Conservation (phyloP, 1,140 invertebrate genomes). For the Platyscapa corneri region DNA sequence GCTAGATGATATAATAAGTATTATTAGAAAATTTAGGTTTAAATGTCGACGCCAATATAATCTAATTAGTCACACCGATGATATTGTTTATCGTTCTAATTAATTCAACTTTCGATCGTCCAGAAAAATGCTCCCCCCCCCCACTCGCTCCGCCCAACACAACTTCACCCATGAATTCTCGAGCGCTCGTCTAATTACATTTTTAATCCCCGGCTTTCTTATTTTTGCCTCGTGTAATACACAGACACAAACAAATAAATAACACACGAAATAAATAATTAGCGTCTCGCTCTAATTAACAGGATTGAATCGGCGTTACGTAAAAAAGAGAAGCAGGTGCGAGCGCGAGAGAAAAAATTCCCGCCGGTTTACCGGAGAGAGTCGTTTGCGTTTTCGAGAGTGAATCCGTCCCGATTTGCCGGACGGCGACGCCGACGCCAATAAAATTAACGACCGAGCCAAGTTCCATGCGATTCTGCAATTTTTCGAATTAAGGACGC, state of each 20-base stretch:
- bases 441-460: neutral
- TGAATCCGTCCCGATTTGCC: neutral
- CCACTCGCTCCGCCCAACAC: neutral
- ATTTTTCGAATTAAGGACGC: too few species aligned
- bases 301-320: conserved; percentile 5
- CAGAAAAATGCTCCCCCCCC: neutral
- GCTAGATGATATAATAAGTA: neutral
- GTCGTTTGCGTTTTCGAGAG: conserved; percentile 5
- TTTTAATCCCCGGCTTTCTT: neutral
- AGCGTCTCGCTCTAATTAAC: too few species aligned
- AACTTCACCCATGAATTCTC: neutral
- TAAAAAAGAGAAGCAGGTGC: conserved; percentile 25
- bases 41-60: neutral
- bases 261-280: too few species aligned
- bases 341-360: conserved; percentile 25
- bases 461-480: too few species aligned
- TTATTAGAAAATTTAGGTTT: too few species aligned
- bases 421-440: neutral
- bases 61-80: neutral
- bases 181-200: neutral
- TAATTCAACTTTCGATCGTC: neutral
- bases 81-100: neutral
- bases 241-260: conserved; percentile 20
- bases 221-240: neutral
- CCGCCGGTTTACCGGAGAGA: neutral